Conservation (phyloP, 2,797 vertebrate genomes). For the Sparus aurata region DNA sequence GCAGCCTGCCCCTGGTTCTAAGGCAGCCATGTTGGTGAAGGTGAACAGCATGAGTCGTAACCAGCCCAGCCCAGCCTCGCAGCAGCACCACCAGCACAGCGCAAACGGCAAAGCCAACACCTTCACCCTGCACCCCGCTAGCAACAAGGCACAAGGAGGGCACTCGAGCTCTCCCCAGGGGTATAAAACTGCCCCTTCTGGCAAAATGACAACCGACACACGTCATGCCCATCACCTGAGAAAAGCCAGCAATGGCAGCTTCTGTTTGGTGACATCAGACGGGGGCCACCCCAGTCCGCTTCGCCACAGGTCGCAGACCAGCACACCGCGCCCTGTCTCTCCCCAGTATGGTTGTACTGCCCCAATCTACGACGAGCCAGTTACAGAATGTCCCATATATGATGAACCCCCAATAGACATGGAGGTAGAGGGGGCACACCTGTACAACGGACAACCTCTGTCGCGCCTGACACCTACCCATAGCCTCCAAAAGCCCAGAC, state of each 20-base stretch:
- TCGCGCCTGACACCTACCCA: conserved; percentile 80
- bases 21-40: conserved; percentile 93
- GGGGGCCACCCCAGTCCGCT: conserved; percentile 74
- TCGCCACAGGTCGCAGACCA: conserved; percentile 82
- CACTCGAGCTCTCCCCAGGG: conserved; percentile 76
- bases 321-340: conserved; percentile 85
- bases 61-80: conserved; percentile 72
- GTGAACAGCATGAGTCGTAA: conserved; percentile 88
- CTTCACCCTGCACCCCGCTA: conserved; percentile 76
- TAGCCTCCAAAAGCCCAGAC: conserved; percentile 88
- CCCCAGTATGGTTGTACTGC: conserved; percentile 87
- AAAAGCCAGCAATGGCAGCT: conserved; percentile 90
- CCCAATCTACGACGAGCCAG: conserved; percentile 90
- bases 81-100: conserved; percentile 67
- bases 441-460: conserved; percentile 78
- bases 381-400: conserved; percentile 90
- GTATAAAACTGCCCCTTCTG: conserved; percentile 80
- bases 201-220: conserved; percentile 78
- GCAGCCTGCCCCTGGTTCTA: conserved; percentile 91
- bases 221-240: conserved; percentile 90
- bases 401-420: conserved; percentile 93
- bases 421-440: conserved; percentile 88
- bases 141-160: conserved; percentile 77
- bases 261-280: conserved; percentile 87
- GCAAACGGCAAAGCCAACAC: conserved; percentile 77